phyloP scores from a whole-genome alignment of 2,113 vertebrate species.

The Gracilinanus agilis region DNA sequence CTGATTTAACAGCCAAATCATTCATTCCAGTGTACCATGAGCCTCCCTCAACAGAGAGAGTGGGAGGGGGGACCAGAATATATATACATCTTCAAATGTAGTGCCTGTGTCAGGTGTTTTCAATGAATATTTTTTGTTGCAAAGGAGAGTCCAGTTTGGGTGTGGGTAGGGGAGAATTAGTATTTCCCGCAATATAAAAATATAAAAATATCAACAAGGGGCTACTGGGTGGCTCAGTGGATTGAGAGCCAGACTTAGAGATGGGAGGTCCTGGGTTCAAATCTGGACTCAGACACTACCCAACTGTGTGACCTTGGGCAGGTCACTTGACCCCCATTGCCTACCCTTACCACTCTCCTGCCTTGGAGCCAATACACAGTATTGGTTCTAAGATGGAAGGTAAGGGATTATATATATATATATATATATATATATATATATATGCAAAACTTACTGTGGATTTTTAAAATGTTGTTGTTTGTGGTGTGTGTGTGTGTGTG shows the following conservation, averaged over 20 bases:
- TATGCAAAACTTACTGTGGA: background rate
- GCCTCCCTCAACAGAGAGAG: background rate
- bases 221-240: too few species aligned
- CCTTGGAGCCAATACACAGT: too few species aligned
- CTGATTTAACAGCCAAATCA: background rate
- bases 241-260: too few species aligned
- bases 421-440: too few species aligned
- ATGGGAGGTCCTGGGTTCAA: too few species aligned
- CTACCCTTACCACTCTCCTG: too few species aligned
- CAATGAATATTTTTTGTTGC: background rate
- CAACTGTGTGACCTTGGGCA: too few species aligned
- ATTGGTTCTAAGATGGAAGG: too few species aligned
- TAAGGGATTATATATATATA: too few species aligned
- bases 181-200: background rate
- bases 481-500: background rate
- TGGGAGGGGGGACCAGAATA: background rate
- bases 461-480: background rate
- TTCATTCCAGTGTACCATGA: background rate
- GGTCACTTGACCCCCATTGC: too few species aligned
- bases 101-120: background rate
- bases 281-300: too few species aligned
- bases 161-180: background rate
- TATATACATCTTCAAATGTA: background rate
- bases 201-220: background rate
- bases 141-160: background rate